These are phyloP conservation scores for Grus americana DNA, from an alignment of 2,113 vertebrate genomes.

Conservation along the genomic window DNA sequence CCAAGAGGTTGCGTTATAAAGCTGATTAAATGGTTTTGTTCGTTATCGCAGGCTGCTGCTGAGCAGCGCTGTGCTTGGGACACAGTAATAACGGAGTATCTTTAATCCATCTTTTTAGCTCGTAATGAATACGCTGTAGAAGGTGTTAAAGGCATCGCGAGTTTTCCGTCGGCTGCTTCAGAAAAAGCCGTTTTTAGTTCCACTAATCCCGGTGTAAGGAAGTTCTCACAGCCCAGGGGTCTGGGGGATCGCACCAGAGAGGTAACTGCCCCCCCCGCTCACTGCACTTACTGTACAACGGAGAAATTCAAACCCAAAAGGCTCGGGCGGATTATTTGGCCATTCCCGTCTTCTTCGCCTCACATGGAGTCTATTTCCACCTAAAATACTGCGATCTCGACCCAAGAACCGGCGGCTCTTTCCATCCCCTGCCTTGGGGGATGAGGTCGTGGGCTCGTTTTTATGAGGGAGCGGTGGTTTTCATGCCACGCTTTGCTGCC, in stretches of 20 bases:
- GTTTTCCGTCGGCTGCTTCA: background rate
- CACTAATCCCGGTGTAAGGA: background rate
- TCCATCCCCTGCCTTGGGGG: too few species aligned
- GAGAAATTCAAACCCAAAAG: too few species aligned
- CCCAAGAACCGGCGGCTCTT: background rate
- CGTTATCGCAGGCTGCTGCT: background rate
- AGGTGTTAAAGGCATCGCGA: too few species aligned
- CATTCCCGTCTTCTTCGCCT: background rate
- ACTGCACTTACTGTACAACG: fast-evolving
- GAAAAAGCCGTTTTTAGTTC: background rate
- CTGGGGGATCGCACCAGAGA: background rate
- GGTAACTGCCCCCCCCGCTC: fast-evolving
- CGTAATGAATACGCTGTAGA: too few species aligned
- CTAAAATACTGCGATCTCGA: too few species aligned
- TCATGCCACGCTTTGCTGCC: too few species aligned
- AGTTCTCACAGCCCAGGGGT: background rate
- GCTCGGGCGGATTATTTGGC: background rate
- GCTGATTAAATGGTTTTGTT: background rate
- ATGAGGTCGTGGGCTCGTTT: too few species aligned
- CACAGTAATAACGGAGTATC: fast-evolving
- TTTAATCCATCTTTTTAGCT: background rate
- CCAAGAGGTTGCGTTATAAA: fast-evolving
- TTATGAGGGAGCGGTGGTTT: too few species aligned
- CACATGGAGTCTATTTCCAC: background rate
- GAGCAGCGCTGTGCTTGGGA: background rate